These are phyloP conservation scores for Fragariocoptes setiger DNA, from an alignment of 1,140 invertebrate species.

Conservation along the genomic window DNA sequence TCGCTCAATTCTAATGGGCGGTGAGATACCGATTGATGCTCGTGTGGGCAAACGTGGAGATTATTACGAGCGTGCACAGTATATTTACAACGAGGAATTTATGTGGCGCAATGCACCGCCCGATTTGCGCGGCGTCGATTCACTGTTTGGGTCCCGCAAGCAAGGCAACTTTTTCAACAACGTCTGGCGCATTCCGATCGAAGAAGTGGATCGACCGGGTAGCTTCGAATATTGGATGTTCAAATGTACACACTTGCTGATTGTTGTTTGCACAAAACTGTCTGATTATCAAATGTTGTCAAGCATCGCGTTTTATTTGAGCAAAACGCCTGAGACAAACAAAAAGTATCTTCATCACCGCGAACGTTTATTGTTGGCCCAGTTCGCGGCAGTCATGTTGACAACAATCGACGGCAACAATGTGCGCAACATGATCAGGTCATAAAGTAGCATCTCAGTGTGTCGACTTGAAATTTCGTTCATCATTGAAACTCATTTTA, in stretches of 20 bases:
- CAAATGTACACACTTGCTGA: constrained; percentile 37
- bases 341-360: constrained; percentile 20
- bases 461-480: too few species aligned
- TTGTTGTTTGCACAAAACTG: constrained; percentile 41
- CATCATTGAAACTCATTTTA: too few species aligned
- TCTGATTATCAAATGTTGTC: constrained; percentile 41
- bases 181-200: constrained; percentile 57
- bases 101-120: constrained; percentile 26
- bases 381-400: too few species aligned
- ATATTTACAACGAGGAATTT: constrained; percentile 28
- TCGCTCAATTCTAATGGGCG: constrained; percentile 1
- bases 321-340: constrained; percentile 40
- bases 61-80: constrained; percentile 11
- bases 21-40: constrained; percentile 1
- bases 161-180: constrained; percentile 64
- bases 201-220: constrained; percentile 62
- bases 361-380: constrained; percentile 10
- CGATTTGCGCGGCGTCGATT: not conserved
- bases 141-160: constrained; percentile 47
- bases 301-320: constrained; percentile 39
- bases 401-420: too few species aligned
- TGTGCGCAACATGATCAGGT: too few species aligned
- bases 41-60: not conserved
- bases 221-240: constrained; percentile 69
- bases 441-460: too few species aligned